Percentiles rank a stretch among this genome's conserved stretches.
Conservation (phyloP, 2,888 invertebrate species). For the Ganaspis brasiliensis region DNA sequence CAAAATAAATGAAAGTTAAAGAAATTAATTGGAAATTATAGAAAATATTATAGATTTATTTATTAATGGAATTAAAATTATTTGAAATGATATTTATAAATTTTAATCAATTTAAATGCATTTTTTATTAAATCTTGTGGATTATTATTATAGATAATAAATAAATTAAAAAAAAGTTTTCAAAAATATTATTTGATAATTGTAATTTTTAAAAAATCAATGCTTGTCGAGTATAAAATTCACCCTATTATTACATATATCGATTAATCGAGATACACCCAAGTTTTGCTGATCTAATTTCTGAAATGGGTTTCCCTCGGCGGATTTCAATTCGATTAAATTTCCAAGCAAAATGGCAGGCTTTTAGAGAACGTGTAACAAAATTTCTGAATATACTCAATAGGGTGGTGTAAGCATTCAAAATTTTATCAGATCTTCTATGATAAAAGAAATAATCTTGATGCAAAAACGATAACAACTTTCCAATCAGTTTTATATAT, state of each 20-base stretch:
- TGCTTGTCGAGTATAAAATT: background rate
- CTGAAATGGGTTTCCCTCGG: constrained; percentile 2
- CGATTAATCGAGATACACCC: constrained; percentile 11
- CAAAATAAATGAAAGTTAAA: no score
- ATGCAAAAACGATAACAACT: background rate
- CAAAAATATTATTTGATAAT: no score
- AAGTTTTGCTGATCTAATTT: constrained; percentile 14
- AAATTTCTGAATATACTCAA: constrained; percentile 9
- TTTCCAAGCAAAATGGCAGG: constrained; percentile 14
- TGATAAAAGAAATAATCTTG: background rate
- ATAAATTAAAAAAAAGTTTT: no score
- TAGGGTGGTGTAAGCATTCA: background rate
- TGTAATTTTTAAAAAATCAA: no score
- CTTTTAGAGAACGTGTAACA: constrained; percentile 5
- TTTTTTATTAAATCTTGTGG: no score
- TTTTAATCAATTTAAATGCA: no score
- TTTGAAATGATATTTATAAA: no score
- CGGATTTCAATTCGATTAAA: constrained; percentile 9
- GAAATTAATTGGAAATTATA: no score
- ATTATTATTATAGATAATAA: no score
- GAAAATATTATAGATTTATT: no score
- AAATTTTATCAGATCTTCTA: constrained; percentile 1
- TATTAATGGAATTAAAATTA: no score
- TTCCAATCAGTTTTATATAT: no score
- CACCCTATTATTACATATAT: constrained; percentile 5